Percentiles rank a stretch among this genome's conserved stretches.
Conservation (phyloP, 1,140 invertebrate species). For the Galendromus occidentalis region DNA sequence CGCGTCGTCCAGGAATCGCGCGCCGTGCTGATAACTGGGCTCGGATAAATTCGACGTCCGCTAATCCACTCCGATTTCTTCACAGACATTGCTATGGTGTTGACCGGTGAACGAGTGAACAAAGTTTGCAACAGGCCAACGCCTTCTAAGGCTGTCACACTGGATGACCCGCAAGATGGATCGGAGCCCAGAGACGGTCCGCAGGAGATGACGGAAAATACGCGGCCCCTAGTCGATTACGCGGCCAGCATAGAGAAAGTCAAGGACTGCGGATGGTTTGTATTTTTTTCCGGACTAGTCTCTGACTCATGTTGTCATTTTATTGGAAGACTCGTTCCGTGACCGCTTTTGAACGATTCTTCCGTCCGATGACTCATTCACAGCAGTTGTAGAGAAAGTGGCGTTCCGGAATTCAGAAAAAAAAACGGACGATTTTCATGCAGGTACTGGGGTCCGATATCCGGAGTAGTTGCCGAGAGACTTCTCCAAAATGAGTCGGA, state of each 20-base stretch:
- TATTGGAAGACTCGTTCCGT: background rate
- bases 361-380: background rate
- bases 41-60: too few relatives aligned
- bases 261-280: constrained; percentile 39
- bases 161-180: background rate
- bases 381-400: background rate
- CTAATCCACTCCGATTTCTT: too few relatives aligned
- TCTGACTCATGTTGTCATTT: background rate
- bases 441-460: constrained; percentile 96
- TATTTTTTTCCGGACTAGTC: constrained; percentile 13
- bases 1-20: too few relatives aligned
- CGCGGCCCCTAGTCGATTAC: constrained; percentile 40
- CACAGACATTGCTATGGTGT: background rate
- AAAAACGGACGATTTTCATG: constrained; percentile 41
- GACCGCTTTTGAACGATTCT: background rate
- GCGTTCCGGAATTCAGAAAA: background rate
- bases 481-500: constrained; percentile 81
- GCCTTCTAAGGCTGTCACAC: background rate
- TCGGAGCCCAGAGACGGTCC: background rate
- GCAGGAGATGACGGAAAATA: background rate
- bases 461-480: constrained; percentile 77
- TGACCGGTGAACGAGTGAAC: background rate
- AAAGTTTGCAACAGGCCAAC: background rate
- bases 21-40: too few relatives aligned
- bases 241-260: constrained; percentile 77